Base-by-base conservation (phyloP, 53 echinoderm and acorn worm genomes). In the Stichopus horrens region DNA sequence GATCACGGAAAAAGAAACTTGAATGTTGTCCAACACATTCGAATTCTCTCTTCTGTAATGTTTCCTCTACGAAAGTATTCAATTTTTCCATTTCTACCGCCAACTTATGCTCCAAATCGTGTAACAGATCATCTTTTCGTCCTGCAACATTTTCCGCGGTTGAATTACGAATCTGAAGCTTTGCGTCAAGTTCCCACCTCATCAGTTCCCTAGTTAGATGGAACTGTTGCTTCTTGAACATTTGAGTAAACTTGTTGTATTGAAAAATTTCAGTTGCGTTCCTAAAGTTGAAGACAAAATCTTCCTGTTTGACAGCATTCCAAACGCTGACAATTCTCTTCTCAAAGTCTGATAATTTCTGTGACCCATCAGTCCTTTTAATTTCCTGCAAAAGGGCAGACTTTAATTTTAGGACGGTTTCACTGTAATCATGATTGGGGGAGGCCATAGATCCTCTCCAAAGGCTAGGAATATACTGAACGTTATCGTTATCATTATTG, bases 261-360 rank as follows among this genome's bases (percentile, higher is more conserved):
- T 82, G 82, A 1, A 57, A 55, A 16, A 82, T 82, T 21, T 82
- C 82, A 55, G 82, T 82, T 22, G 82, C 65, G 59, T 86, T 86
- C 59, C 53, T 7, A 7, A 68, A 86, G 54, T 86, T 86, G 71
- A 86, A 86, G 8, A 68, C 73, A 52, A 86, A 86, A 68, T 86
- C 86, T 86, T 86, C 86, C 54, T 86, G 67, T 66, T 86, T 86
- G 5, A 86, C 73, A 23, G 86, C 73, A 16, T 86, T 54, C 86
- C 86, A 86, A 58, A 83, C 83, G 59, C 58, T 63, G 16, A 21
- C 59, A 21, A 86, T 54, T 54, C 86, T 86, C 7, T 74, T 52
- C 74, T 53, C 53, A 9, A 86, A 86, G 22, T 86, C 53, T 54
- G 86, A 71, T 7, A 86, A 52, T 14, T 13, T 68, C 9, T 83